These are phyloP conservation scores for Haliaeetus leucogaster DNA, from an alignment of 2,113 vertebrate species.

Conservation along the genomic window DNA sequence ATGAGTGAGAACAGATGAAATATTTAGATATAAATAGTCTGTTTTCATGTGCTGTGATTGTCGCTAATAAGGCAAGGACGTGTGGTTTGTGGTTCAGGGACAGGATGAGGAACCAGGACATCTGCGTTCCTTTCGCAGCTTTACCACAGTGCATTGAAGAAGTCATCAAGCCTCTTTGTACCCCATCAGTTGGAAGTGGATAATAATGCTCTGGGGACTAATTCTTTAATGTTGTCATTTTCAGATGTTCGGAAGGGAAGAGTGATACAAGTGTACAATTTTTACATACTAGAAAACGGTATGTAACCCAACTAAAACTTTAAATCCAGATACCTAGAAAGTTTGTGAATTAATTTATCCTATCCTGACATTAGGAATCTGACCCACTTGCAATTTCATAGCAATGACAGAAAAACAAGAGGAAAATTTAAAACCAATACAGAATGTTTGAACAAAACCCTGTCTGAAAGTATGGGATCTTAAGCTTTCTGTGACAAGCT, in stretches of 20 bases:
- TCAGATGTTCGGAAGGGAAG: not conserved
- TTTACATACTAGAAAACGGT: not conserved
- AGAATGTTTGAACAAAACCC: not conserved
- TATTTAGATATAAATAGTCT: conserved; percentile 61
- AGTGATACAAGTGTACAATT: not conserved
- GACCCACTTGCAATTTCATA: not conserved
- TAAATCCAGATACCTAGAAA: not conserved
- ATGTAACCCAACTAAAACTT: not conserved
- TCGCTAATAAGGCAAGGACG: conserved; percentile 26
- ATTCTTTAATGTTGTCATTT: conserved; percentile 16
- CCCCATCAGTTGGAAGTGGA: conserved; percentile 16
- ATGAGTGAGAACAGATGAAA: conserved; percentile 56
- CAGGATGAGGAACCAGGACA: conserved; percentile 58
- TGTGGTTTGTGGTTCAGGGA: conserved; percentile 50
- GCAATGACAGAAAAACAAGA: not conserved
- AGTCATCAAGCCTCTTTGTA: conserved; percentile 15
- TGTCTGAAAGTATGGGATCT: not conserved
- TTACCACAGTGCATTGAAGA: conserved; percentile 29
- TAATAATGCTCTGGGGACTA: conserved; percentile 10
- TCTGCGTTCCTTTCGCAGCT: conserved; percentile 39
- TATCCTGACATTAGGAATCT: not conserved
- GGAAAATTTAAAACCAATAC: not conserved
- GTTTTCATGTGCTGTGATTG: conserved; percentile 40
- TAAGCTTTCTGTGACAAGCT: not conserved
- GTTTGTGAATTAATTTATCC: not conserved